Evolutionary conservation across 2,797 vertebrate genomes (phyloP), one percentile per base, ranked within the genome.

Genomic region (Galaxias olidus): DNA sequence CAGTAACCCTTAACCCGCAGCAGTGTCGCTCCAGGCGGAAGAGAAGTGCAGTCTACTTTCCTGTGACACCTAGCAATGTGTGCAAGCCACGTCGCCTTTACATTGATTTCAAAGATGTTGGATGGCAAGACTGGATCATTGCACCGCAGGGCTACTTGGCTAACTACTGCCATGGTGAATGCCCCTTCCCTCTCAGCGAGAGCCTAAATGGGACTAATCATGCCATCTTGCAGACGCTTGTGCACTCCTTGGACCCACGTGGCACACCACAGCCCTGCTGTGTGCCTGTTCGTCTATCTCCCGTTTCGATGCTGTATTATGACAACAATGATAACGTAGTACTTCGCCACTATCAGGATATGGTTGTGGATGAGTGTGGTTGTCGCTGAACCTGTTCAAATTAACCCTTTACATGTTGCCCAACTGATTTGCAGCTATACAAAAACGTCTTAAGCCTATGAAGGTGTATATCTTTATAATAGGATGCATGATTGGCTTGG

Each of bases 81-180:
- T 98, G 97, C 86, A 94, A 92, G 30, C 84, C 94, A 0, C 87
- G 96, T 0, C 89, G 92, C 3, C 91, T 98, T 43, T 98, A 96
- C 82, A 90, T 99, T 41, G 95, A 95, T 86, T 98, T 99, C 86
- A 93, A 90, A 5, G 96, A 98, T 0, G 93, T 98, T 1, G 96
- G 96, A 13, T 99, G 96, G 97, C 94, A 97, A 84, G 94, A 95
- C 68, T 99, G 97, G 97, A 94, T 99, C 80, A 97, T 99, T 0
- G 97, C 97, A 0, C 96, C 97, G 0, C 94, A 93, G 65, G 97
- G 97, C n/a, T 99, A 96, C 89, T 77, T 96, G 88, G 96, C 96
- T 8, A 99, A 98, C 63, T 97, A 96, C 76, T 99, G 97, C 82
- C 82, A 95, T 1, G 97, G 97, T 0, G 92, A 95, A 45, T 99